Percentiles rank a stretch among this genome's conserved stretches.
Evolutionary conservation across 2,113 vertebrate species (phyloP).

Genomic region (Cyprinodon variegatus): DNA sequence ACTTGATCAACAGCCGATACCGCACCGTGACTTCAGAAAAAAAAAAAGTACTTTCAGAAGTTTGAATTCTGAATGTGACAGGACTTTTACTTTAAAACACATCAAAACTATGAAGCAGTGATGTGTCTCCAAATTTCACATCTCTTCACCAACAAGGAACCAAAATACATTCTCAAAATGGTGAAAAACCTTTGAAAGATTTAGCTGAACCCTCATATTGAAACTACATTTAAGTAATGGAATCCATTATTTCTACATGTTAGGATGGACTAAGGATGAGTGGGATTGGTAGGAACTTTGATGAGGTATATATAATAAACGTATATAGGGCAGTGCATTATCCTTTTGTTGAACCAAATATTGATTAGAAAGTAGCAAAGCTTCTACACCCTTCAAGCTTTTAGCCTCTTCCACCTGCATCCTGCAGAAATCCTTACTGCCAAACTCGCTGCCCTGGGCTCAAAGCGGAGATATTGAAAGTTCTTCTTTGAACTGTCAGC

Average conservation of each 20-base stretch:
- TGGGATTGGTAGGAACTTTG: conserved; percentile 5
- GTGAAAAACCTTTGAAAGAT: too few species aligned
- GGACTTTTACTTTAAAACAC: too few species aligned
- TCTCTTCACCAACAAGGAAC: background rate
- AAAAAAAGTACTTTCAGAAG: too few species aligned
- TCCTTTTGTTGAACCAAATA: conserved; percentile 1
- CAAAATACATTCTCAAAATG: background rate
- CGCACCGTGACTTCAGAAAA: too few species aligned
- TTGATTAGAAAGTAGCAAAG: background rate
- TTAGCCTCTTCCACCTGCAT: conserved; percentile 51
- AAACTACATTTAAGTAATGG: background rate
- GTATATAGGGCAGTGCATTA: background rate
- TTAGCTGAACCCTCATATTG: conserved; percentile 8
- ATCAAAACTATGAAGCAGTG: background rate
- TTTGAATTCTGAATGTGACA: too few species aligned
- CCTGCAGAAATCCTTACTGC: conserved; percentile 16
- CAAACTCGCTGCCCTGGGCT: background rate
- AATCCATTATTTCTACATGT: conserved; percentile 33
- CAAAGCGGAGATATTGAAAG: conserved; percentile 69
- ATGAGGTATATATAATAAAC: background rate
- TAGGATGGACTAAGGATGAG: background rate
- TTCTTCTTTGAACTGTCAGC: conserved; percentile 75
- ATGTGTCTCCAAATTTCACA: background rate
- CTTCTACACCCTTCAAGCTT: conserved; percentile 2
- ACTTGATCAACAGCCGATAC: too few species aligned